Conservation (phyloP, 2,113 vertebrate species). For the Calypte anna region DNA sequence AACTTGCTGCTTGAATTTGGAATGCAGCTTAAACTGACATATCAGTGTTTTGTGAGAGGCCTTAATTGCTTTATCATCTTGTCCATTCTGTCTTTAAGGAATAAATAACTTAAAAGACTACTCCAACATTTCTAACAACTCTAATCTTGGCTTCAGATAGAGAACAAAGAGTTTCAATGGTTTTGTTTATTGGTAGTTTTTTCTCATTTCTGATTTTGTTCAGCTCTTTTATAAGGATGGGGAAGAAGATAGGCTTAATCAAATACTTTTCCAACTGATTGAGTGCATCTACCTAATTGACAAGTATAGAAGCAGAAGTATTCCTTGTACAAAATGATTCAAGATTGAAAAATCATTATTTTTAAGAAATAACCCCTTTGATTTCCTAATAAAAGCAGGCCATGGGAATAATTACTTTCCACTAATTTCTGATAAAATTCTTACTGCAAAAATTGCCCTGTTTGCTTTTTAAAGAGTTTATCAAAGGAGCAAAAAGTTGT, state of each 20-base stretch:
- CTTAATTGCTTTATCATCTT: not conserved
- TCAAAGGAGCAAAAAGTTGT: not conserved
- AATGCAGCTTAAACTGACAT: not conserved
- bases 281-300: not conserved
- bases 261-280: slow-evolving; percentile 27
- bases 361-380: not conserved
- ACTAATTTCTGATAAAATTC: slow-evolving; percentile 1
- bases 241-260: not conserved
- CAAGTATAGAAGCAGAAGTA: not conserved
- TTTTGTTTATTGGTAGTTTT: slow-evolving; percentile 3
- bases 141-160: not conserved
- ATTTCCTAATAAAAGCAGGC: slow-evolving; percentile 38
- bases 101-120: not conserved
- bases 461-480: not conserved
- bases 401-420: slow-evolving; percentile 15
- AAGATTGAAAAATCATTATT: slow-evolving; percentile 6
- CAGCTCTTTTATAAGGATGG: not conserved
- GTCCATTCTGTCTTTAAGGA: not conserved
- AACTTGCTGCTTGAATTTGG: not conserved
- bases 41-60: not conserved
- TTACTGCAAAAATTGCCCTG: not conserved
- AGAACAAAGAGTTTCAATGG: not conserved
- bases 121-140: not conserved
- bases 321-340: not conserved
- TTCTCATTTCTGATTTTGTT: not conserved